Conservation (phyloP, 2,113 vertebrate species). For the Cheilinus undulatus region DNA sequence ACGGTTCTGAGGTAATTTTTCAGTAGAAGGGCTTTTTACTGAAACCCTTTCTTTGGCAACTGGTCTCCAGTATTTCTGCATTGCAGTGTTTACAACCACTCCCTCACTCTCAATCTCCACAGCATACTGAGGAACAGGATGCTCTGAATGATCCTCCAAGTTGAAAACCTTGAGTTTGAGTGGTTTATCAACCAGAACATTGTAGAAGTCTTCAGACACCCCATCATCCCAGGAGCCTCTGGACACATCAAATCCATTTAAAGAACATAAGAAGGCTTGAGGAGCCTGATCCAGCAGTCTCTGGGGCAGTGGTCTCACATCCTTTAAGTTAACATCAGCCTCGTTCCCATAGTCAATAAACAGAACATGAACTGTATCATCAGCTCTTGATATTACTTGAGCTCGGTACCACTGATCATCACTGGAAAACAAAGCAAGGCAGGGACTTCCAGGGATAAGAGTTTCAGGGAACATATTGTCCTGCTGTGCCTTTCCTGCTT, state of each 20-base stretch:
- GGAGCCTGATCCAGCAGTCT: conserved; percentile 77
- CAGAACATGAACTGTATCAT: conserved; percentile 62
- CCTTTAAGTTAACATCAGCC: conserved; percentile 71
- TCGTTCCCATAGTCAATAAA: conserved; percentile 90
- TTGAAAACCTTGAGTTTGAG: conserved; percentile 81
- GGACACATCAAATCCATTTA: conserved; percentile 83
- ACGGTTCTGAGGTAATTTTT: conserved; percentile 4
- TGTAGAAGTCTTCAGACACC: conserved; percentile 83
- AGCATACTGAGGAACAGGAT: conserved; percentile 74
- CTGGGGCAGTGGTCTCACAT: conserved; percentile 78
- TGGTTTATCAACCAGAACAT: conserved; percentile 77
- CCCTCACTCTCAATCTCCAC: conserved; percentile 83
- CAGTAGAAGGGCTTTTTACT: not conserved
- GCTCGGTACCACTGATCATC: conserved; percentile 88
- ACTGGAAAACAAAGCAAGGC: conserved; percentile 84
- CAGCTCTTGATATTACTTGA: conserved; percentile 69
- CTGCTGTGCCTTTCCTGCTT: conserved; percentile 66
- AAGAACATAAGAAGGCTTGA: conserved; percentile 87
- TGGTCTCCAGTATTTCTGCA: conserved; percentile 82
- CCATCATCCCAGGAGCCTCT: conserved; percentile 81
- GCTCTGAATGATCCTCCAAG: conserved; percentile 39
- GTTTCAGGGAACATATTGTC: not conserved
- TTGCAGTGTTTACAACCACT: conserved; percentile 64
- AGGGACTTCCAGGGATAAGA: conserved; percentile 79
- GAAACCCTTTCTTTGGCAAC: not conserved